phyloP scores from a whole-genome alignment of 2,113 vertebrate species.

The Channa maculata region DNA sequence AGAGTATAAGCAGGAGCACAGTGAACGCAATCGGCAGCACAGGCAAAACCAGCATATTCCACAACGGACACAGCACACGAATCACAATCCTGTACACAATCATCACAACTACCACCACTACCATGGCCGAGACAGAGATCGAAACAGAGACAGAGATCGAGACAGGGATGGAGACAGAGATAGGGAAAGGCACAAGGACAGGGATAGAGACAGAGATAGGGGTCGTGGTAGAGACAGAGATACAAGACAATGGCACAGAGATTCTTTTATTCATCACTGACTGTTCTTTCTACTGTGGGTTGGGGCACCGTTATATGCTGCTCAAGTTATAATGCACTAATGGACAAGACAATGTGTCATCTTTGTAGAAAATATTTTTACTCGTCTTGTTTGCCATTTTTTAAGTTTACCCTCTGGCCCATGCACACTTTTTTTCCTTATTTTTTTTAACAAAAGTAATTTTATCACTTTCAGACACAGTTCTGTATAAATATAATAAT shows the following conservation, averaged over 20 bases:
- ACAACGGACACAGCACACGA: slow-evolving; percentile 52
- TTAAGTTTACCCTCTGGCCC: slow-evolving; percentile 5
- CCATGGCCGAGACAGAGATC: slow-evolving; percentile 73
- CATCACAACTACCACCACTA: slow-evolving; percentile 79
- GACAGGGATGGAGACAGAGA: slow-evolving; percentile 78
- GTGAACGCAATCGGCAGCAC: slow-evolving; percentile 89
- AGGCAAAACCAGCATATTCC: slow-evolving; percentile 83
- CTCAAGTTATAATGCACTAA: slow-evolving; percentile 60
- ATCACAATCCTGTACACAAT: slow-evolving; percentile 70
- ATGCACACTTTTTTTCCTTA: not conserved
- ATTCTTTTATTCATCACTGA: slow-evolving; percentile 89
- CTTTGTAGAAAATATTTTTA: slow-evolving; percentile 17
- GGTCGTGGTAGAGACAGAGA: slow-evolving; percentile 54
- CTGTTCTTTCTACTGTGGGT: slow-evolving; percentile 44
- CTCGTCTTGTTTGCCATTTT: slow-evolving; percentile 16
- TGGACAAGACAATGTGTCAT: slow-evolving; percentile 21
- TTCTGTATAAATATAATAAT: slow-evolving; percentile 27
- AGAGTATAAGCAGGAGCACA: slow-evolving; percentile 90
- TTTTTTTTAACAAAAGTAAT: not conserved
- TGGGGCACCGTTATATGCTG: slow-evolving; percentile 61
- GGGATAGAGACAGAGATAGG: slow-evolving; percentile 53
- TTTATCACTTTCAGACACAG: not conserved
- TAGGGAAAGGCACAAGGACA: slow-evolving; percentile 67
- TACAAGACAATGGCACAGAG: slow-evolving; percentile 88
- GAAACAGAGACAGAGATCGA: slow-evolving; percentile 35